Evolutionary conservation across 2,797 vertebrate genomes (phyloP).

Genomic region (Buphagus erythrorhynchus): DNA sequence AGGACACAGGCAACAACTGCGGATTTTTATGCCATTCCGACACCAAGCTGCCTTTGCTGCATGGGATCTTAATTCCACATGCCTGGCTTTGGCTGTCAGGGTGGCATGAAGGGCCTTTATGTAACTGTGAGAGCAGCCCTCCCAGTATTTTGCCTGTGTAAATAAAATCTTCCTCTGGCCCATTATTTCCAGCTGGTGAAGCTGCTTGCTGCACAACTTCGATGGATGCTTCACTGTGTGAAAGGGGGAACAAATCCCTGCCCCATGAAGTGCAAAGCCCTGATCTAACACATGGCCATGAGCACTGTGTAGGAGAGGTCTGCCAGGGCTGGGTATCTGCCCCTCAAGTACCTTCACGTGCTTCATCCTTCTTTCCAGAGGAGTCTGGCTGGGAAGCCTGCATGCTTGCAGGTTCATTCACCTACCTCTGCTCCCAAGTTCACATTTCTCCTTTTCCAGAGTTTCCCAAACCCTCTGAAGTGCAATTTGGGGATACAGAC

Average conservation of each 20-base stretch:
- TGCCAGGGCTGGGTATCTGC: neutral
- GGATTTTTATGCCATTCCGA: rapidly evolving
- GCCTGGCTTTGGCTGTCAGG: neutral
- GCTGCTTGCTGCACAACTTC: neutral
- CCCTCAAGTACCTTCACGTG: neutral
- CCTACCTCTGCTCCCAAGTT: neutral
- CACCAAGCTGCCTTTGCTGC: neutral
- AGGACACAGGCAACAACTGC: rapidly evolving
- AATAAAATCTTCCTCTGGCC: neutral
- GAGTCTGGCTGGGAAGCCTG: neutral
- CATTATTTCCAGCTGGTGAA: neutral
- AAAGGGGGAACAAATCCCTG: neutral
- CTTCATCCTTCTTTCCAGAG: neutral
- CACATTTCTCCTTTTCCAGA: neutral
- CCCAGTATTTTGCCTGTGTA: neutral
- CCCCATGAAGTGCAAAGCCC: neutral
- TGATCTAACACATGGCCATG: neutral
- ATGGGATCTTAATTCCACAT: rapidly evolving
- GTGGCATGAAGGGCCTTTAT: neutral
- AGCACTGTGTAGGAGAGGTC: neutral
- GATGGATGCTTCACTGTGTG: neutral
- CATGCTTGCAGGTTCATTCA: neutral
- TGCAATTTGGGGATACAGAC: neutral
- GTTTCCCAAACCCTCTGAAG: neutral
- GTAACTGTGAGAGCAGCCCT: rapidly evolving